phyloP scores from a whole-genome alignment of 2,888 invertebrate species.

The Thelaira solivaga region DNA sequence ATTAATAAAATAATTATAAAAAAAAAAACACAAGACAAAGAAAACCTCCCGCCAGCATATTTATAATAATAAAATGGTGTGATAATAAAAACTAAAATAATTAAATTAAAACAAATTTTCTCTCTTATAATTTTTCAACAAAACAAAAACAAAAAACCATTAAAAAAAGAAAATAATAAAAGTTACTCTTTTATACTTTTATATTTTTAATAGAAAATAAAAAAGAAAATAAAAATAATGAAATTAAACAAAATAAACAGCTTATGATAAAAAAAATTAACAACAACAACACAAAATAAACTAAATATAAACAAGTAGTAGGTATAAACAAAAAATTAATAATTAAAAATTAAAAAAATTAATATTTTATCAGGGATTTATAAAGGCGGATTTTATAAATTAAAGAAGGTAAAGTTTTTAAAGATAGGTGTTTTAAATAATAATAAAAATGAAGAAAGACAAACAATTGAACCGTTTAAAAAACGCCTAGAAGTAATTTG shows the following conservation, averaged over 20 bases:
- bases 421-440: conserved; percentile 5
- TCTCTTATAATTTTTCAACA: conserved; percentile 52
- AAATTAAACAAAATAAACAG: conserved; percentile 64
- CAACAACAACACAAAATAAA: conserved; percentile 23
- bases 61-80: conserved; percentile 71
- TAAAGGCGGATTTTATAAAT: conserved; percentile 59
- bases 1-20: conserved; percentile 33
- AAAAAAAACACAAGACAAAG: conserved; percentile 66
- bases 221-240: conserved; percentile 64
- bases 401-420: conserved; percentile 44
- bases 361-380: conserved; percentile 72
- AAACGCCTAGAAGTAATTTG: conserved; percentile 26
- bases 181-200: conserved; percentile 66
- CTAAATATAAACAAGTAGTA: conserved; percentile 47
- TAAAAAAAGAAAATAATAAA: conserved; percentile 34
- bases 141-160: conserved; percentile 56
- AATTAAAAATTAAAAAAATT: conserved; percentile 61
- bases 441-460: conserved; percentile 60
- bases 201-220: conserved; percentile 62
- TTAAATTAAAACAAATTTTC: conserved; percentile 53
- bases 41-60: conserved; percentile 75
- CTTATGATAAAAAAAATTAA: conserved; percentile 49
- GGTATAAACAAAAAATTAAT: conserved; percentile 44
- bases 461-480: too few relatives aligned
- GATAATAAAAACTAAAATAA: conserved; percentile 67